Percentiles rank a stretch among this genome's conserved stretches.
phyloP scores from a whole-genome alignment of 2,113 vertebrate genomes.

The Syrrhaptes paradoxus region DNA sequence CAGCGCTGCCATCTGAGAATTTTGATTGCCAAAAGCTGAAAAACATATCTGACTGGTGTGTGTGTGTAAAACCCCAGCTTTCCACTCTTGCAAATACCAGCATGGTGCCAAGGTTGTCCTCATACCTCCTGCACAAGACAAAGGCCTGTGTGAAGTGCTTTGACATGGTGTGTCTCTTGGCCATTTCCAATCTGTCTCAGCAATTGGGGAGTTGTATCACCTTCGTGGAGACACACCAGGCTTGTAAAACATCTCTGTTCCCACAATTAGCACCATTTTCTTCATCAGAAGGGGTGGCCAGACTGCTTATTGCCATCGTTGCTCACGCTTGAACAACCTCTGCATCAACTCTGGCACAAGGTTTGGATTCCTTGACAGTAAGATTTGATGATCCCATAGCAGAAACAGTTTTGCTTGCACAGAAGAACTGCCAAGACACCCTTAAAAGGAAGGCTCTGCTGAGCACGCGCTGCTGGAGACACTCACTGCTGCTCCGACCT shows the following conservation, averaged over 20 bases:
- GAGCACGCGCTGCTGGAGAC: not conserved
- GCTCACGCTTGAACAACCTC: not conserved
- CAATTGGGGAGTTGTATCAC: not conserved
- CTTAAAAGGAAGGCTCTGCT: slow-evolving; percentile 56
- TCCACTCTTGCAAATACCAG: not conserved
- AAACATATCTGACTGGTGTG: not conserved
- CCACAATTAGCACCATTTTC: not conserved
- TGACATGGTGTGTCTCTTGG: not conserved
- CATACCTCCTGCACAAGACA: not conserved
- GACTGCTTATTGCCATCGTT: not conserved
- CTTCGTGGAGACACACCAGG: not conserved
- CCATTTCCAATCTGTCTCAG: not conserved
- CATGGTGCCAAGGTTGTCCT: not conserved
- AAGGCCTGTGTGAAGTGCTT: not conserved
- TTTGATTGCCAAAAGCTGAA: not conserved
- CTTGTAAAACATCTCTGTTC: not conserved
- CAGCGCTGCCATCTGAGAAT: not conserved
- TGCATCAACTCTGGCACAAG: slow-evolving; percentile 31
- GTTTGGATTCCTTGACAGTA: slow-evolving; percentile 63
- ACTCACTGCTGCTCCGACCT: not conserved
- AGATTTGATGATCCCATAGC: slow-evolving; percentile 34
- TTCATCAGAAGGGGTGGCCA: not conserved
- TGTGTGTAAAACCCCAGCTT: not conserved
- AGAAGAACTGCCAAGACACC: slow-evolving; percentile 40
- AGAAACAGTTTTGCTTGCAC: slow-evolving; percentile 50